Percentiles rank a stretch among this genome's conserved stretches.
Evolutionary conservation across 2,113 vertebrate species (phyloP).

Genomic region (Urocolius indicus): DNA sequence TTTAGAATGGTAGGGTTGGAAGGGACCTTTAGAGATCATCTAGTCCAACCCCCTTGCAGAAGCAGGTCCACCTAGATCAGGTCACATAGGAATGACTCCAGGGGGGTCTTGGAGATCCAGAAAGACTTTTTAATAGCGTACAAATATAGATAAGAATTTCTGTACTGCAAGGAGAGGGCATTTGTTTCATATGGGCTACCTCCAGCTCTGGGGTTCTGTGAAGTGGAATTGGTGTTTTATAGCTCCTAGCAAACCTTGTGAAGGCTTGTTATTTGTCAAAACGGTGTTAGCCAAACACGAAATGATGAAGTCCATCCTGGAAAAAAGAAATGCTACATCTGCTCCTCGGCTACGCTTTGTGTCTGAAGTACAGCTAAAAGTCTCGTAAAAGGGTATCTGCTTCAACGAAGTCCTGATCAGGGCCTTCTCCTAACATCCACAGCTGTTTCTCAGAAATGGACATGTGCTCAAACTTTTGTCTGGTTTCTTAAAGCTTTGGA

Average conservation of each 20-base stretch:
- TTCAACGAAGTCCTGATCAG: background rate
- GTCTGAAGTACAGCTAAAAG: background rate
- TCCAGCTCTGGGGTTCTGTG: background rate
- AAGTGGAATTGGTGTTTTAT: background rate
- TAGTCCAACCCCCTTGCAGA: too few species aligned
- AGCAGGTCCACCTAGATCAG: too few species aligned
- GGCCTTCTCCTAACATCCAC: background rate
- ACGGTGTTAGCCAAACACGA: background rate
- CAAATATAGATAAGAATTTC: background rate
- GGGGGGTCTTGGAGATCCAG: background rate
- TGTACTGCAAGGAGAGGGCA: background rate
- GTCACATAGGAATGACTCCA: too few species aligned
- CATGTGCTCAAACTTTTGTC: background rate
- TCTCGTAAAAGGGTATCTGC: background rate
- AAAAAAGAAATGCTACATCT: background rate
- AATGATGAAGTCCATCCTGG: background rate
- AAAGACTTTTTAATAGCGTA: background rate
- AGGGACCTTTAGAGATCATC: too few species aligned
- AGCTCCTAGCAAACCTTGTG: background rate
- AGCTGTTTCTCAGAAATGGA: background rate
- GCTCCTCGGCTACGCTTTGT: background rate
- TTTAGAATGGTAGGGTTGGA: background rate
- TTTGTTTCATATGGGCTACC: background rate
- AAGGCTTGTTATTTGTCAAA: background rate
- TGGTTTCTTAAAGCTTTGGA: background rate